Conservation (phyloP, 2,113 vertebrate species). For the Urocynchramus pylzowi region DNA sequence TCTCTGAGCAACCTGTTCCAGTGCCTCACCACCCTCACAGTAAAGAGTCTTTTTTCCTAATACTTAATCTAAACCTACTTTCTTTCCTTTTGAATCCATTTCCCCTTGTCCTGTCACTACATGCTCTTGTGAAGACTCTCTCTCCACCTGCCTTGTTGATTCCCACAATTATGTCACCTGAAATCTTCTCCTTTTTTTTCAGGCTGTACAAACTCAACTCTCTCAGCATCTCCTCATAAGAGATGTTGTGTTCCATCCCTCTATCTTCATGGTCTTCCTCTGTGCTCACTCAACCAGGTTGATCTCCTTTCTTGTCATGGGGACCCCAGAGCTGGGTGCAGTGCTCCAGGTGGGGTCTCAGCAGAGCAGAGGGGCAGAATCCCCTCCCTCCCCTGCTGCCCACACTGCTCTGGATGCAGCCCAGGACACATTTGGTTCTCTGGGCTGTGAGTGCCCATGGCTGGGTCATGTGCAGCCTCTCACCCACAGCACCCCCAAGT, state of each 20-base stretch:
- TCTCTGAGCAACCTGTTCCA: background rate
- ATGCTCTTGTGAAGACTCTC: background rate
- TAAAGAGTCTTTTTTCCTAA: background rate
- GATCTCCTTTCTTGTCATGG: background rate
- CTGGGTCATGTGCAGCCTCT: accelerated
- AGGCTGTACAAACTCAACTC: background rate
- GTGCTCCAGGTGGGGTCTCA: accelerated
- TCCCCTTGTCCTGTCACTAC: background rate
- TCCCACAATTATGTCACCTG: background rate
- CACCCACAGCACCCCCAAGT: background rate
- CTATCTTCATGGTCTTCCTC: background rate
- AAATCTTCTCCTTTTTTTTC: background rate
- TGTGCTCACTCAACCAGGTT: background rate
- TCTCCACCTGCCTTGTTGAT: background rate
- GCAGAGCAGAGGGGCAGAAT: background rate
- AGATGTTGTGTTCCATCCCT: background rate
- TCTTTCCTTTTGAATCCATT: background rate
- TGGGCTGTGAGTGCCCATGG: background rate
- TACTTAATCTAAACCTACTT: background rate
- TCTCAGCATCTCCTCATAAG: background rate
- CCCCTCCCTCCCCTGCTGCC: background rate
- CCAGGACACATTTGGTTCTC: background rate
- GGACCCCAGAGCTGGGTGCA: background rate
- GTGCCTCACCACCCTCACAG: background rate
- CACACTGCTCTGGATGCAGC: accelerated